phyloP scores from a whole-genome alignment of 2,888 invertebrate genomes.

The Heliconius hortense region DNA sequence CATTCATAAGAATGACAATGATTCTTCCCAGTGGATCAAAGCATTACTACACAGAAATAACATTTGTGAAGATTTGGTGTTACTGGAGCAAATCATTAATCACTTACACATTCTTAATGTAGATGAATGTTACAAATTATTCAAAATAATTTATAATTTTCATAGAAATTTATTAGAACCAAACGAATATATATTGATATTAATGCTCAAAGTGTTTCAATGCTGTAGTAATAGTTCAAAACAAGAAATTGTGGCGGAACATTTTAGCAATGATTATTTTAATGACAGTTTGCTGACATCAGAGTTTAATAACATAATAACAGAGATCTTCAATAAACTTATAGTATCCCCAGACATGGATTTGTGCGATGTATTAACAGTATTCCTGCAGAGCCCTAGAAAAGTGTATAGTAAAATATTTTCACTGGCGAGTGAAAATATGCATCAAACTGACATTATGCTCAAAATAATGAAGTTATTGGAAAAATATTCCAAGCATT shows the following conservation, averaged over 20 bases:
- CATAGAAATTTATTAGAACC: conserved; percentile 49
- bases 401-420: conserved; percentile 63
- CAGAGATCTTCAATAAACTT: conserved; percentile 69
- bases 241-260: conserved; percentile 56
- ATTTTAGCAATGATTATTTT: conserved; percentile 57
- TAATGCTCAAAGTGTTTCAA: conserved; percentile 60
- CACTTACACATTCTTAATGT: conserved; percentile 55
- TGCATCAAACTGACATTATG: conserved; percentile 64
- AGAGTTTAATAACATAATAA: conserved; percentile 55
- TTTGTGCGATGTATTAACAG: conserved; percentile 56
- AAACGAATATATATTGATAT: conserved; percentile 48
- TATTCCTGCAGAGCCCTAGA: conserved; percentile 68
- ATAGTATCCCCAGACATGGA: conserved; percentile 55
- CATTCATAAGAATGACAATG: conserved; percentile 52
- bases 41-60: conserved; percentile 61
- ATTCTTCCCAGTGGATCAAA: conserved; percentile 59
- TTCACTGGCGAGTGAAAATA: conserved; percentile 59
- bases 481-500: conserved; percentile 60
- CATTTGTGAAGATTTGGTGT: conserved; percentile 53
- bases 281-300: conserved; percentile 51
- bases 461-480: conserved; percentile 59
- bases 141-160: conserved; percentile 50
- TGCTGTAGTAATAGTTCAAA: conserved; percentile 53
- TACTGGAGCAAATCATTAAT: conserved; percentile 52
- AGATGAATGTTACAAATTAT: conserved; percentile 56